A percentile compares a stretch with the other conserved stretches of the same genome.
Conservation (phyloP, 2,113 vertebrate genomes). For the Muntiacus reevesi region DNA sequence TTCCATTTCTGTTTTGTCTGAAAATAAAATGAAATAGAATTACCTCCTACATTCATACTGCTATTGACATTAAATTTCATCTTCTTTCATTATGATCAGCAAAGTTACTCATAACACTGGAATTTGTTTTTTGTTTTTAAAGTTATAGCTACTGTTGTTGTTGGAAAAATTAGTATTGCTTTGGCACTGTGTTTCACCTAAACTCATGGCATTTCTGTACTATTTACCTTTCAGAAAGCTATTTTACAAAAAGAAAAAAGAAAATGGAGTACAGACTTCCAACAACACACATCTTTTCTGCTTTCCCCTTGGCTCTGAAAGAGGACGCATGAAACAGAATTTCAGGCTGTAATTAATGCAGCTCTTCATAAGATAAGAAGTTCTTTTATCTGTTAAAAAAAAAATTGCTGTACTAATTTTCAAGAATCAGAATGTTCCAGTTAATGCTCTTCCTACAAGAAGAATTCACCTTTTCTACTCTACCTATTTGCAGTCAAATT, state of each 20-base stretch:
- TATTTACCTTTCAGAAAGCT: conserved; percentile 52
- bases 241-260: conserved; percentile 39
- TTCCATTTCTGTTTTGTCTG: conserved; percentile 54
- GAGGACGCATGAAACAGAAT: conserved; percentile 60
- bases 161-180: conserved; percentile 15
- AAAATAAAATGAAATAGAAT: conserved; percentile 61
- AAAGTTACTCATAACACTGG: conserved; percentile 61
- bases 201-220: background rate
- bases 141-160: conserved; percentile 36
- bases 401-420: conserved; percentile 65
- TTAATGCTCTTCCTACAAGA: conserved; percentile 44
- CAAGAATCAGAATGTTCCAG: conserved; percentile 44
- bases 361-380: conserved; percentile 56
- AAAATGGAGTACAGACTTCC: conserved; percentile 9
- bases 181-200: background rate
- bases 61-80: conserved; percentile 67
- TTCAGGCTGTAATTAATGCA: conserved; percentile 69
- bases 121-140: conserved; percentile 23
- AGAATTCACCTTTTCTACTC: conserved; percentile 32
- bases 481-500: background rate
- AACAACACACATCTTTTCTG: conserved; percentile 40
- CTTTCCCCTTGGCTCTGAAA: conserved; percentile 58
- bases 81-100: conserved; percentile 54
- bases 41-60: conserved; percentile 53
- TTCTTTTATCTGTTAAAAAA: conserved; percentile 62